Base-by-base conservation (phyloP, 2,113 vertebrate genomes). In the Erpornis zantholeuca region DNA sequence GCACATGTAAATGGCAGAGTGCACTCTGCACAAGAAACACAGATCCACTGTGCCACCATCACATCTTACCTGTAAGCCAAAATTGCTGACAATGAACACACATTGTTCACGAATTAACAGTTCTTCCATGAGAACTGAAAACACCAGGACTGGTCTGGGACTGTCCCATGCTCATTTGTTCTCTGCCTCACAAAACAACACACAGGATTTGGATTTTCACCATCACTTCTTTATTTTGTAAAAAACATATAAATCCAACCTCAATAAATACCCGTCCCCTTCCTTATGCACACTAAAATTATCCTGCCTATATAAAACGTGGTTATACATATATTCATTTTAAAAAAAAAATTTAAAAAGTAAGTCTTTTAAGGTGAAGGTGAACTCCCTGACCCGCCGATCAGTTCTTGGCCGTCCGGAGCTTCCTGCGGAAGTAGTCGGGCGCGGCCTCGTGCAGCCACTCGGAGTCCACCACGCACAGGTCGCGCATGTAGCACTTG, bases 401-500 rank as follows among this genome's bases (percentile, higher is more conserved):
- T 97, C 93, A 98, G 97, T 82, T 98, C 92, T 97, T 98, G 88
- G 89, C 53, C 0, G 85, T 56, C 31, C 96, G 98, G n/a, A 99
- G 98, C 76, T 98, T 99, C 88, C 98, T 98, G 69, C 98, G 97
- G 92, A 99, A 99, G 90, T 99, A 99, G 3, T 99, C 98, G 0
- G 99, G 99, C 0, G 99, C 99, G 0, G 99, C 98, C 1, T 99
- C 99, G 1, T 98, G 98, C 24, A 99, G 98, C 99, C 99, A 99
- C 64, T 99, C 98, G 0, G 99, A 94, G 0, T 99, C 99, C 49
- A 99, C 99, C 66, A 99, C 91, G 10, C 99, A 99, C 64, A 99
- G 98, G 94, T 99, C 99, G 20, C 99, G 98, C 99, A 99, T 99
- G 98, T 99, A 99, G 98, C 99, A 98, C 94, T 98, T 98, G 57